phyloP scores from a whole-genome alignment of 2,797 vertebrate species.

The Periparus ater region DNA sequence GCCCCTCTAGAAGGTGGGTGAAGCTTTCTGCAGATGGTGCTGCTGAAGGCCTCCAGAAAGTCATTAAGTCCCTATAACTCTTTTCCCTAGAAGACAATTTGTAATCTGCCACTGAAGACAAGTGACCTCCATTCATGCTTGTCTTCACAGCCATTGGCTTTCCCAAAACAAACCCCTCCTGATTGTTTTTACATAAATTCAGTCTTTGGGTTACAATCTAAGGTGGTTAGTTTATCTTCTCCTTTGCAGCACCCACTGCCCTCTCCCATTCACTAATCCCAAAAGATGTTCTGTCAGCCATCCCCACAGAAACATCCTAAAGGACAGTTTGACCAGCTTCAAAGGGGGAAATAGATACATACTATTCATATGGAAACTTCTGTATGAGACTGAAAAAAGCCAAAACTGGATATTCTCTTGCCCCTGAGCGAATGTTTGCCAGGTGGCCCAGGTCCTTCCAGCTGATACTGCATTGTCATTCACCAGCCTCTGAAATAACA shows the following conservation, averaged over 20 bases:
- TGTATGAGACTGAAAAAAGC: neutral
- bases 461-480: neutral
- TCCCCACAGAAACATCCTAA: neutral
- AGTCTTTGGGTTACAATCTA: neutral
- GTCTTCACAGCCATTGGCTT: neutral
- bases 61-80: neutral
- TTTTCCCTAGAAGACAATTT: neutral
- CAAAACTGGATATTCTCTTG: neutral
- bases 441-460: neutral
- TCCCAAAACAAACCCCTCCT: neutral
- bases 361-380: neutral
- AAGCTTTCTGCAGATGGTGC: neutral
- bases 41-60: neutral
- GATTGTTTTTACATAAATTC: neutral
- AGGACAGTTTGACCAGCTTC: neutral
- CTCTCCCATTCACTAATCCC: neutral
- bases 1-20: neutral
- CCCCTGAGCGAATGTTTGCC: neutral
- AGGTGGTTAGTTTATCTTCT: neutral
- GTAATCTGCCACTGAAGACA: neutral
- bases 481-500: neutral
- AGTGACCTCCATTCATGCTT: neutral
- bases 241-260: neutral
- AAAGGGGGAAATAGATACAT: neutral
- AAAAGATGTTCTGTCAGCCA: neutral